phyloP scores from a whole-genome alignment of 2,113 vertebrate genomes.

The Heptranchias perlo region DNA sequence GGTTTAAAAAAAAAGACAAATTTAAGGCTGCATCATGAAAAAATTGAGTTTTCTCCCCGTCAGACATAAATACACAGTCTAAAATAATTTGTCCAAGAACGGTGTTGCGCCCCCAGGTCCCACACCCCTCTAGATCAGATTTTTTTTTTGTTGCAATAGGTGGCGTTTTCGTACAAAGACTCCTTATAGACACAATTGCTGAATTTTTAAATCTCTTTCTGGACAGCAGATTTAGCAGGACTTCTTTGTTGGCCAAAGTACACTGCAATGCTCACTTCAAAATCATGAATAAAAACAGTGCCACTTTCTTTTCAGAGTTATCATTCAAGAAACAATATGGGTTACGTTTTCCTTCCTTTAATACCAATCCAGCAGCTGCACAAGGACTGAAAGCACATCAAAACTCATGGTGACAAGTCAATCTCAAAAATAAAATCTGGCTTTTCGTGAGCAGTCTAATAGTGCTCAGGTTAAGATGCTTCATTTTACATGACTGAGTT shows the following conservation, averaged over 20 bases:
- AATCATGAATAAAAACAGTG: background rate
- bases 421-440: background rate
- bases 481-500: background rate
- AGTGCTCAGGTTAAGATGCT: background rate
- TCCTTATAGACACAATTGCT: too few relatives aligned
- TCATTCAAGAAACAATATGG: background rate
- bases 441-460: background rate
- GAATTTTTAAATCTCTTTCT: background rate
- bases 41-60: background rate
- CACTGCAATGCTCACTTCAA: background rate
- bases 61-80: background rate
- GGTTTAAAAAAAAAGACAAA: background rate
- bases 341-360: background rate
- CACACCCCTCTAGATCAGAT: background rate
- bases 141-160: background rate
- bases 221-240: background rate
- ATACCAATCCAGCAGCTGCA: background rate
- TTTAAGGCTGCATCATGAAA: background rate
- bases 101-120: background rate
- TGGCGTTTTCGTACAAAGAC: too few relatives aligned
- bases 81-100: background rate
- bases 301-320: background rate
- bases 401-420: background rate
- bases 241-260: background rate
- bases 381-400: background rate